Percentiles rank a stretch among this genome's conserved stretches.
Evolutionary conservation across 2,888 invertebrate species (phyloP).

Genomic region (Acanthosepion lycidas): DNA sequence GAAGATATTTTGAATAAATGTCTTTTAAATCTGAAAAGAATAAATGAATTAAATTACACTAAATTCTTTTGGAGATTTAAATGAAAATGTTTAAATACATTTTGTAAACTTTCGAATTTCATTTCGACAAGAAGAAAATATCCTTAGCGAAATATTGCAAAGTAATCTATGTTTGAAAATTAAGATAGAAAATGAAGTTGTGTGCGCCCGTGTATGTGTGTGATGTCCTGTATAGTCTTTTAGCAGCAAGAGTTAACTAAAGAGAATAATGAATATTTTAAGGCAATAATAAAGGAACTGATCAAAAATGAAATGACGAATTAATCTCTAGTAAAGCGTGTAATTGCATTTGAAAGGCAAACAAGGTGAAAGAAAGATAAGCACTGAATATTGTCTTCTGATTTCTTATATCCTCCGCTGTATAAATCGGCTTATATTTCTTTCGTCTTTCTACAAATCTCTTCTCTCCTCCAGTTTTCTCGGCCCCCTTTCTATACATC

Average conservation of each 20-base stretch:
- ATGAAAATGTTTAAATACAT: not conserved
- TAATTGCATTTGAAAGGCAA: not conserved
- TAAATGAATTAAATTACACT: not conserved
- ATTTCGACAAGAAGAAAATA: not conserved
- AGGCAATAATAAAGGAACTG: not conserved
- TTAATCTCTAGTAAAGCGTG: not conserved
- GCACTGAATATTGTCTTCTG: not conserved
- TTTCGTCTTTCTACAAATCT: not conserved
- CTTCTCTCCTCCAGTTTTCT: not conserved
- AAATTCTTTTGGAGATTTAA: not conserved
- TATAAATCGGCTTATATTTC: not conserved
- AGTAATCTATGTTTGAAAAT: not conserved
- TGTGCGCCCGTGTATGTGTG: not conserved
- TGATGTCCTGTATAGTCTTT: not conserved
- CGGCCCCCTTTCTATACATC: not conserved
- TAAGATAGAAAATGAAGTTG: not conserved
- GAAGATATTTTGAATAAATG: not conserved
- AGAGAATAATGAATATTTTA: not conserved
- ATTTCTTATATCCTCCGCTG: not conserved
- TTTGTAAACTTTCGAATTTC: not conserved
- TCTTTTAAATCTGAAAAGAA: not conserved
- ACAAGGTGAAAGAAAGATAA: not conserved
- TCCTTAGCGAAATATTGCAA: not conserved
- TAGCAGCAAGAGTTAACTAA: not conserved
- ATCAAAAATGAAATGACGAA: not conserved